Evolutionary conservation across 2,797 vertebrate species (phyloP).

Genomic region (Potorous gilbertii): DNA sequence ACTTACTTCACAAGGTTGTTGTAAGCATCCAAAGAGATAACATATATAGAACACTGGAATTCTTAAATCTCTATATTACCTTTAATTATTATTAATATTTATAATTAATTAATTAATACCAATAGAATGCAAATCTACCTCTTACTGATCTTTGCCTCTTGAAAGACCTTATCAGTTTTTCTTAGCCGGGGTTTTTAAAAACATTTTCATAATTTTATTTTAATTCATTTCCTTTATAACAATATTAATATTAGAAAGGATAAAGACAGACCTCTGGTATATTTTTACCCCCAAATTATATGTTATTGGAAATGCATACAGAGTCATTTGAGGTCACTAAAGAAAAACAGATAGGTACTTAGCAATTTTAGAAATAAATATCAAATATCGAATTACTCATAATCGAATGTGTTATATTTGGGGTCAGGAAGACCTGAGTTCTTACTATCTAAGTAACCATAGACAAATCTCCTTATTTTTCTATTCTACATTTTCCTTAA

Average conservation of each 20-base stretch:
- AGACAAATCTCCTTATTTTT: background rate
- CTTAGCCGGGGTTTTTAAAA: background rate
- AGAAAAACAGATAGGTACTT: background rate
- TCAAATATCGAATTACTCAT: background rate
- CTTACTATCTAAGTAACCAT: background rate
- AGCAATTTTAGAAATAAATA: background rate
- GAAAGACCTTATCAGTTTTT: background rate
- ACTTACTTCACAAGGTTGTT: background rate
- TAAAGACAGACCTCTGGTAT: background rate
- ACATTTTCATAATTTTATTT: background rate
- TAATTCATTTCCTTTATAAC: background rate
- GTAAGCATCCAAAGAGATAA: background rate
- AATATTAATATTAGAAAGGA: background rate
- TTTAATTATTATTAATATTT: background rate
- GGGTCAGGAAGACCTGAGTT: background rate
- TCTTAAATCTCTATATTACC: background rate
- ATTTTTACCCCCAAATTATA: background rate
- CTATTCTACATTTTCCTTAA: background rate
- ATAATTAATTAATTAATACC: background rate
- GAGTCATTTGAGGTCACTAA: background rate
- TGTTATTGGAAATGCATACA: background rate
- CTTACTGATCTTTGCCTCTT: background rate
- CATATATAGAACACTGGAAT: background rate
- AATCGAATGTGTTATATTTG: background rate
- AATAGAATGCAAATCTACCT: background rate